phyloP scores from a whole-genome alignment of 2,113 vertebrate genomes.

The Dasyornis broadbenti region DNA sequence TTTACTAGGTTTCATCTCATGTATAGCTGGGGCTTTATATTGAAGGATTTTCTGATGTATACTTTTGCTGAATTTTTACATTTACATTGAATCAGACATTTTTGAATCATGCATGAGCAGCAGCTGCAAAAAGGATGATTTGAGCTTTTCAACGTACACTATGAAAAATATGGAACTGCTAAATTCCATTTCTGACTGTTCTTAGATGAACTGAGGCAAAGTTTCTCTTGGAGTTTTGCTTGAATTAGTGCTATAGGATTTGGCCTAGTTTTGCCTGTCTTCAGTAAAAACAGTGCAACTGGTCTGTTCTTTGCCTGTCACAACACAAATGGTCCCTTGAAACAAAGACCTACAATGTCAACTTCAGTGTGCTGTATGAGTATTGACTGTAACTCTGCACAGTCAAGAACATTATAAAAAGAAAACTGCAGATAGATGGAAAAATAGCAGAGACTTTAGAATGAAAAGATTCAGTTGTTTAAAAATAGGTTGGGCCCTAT shows the following conservation, averaged over 20 bases:
- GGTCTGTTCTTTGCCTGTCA: background rate
- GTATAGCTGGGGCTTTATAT: background rate
- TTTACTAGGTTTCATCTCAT: background rate
- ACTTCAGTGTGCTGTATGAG: background rate
- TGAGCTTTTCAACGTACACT: background rate
- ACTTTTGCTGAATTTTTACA: background rate
- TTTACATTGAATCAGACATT: background rate
- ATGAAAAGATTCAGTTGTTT: slow-evolving; percentile 11
- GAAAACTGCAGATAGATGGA: background rate
- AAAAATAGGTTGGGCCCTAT: background rate
- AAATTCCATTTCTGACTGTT: background rate
- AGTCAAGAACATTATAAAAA: background rate
- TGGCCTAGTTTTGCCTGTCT: background rate
- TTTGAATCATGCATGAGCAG: background rate
- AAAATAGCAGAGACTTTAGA: background rate
- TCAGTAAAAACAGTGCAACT: background rate
- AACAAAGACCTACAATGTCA: background rate
- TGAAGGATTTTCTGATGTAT: background rate
- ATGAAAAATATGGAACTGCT: background rate
- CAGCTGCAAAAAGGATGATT: background rate
- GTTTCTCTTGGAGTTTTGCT: background rate
- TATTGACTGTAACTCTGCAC: background rate
- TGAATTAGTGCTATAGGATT: background rate
- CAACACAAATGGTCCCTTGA: background rate
- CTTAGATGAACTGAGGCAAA: background rate